A percentile compares a stretch with the other conserved stretches of the same genome.
Evolutionary conservation across 2,888 invertebrate species (phyloP).

Genomic region (Hirtodrosophila confusa): DNA sequence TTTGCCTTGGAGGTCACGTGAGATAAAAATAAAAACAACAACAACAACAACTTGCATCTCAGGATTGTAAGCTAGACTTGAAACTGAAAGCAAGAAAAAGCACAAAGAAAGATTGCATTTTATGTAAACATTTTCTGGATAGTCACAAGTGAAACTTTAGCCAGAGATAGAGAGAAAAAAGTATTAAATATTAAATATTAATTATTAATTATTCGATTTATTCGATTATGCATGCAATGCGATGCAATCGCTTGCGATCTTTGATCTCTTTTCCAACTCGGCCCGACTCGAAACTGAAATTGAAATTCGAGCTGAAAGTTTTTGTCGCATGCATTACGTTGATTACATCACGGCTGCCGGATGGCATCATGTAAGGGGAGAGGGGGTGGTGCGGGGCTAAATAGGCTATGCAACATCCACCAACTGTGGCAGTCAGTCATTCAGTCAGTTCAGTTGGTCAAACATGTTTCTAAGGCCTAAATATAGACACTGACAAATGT

Average conservation of each 20-base stretch:
- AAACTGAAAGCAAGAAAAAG: slow-evolving; percentile 27
- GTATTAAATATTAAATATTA: slow-evolving; percentile 42
- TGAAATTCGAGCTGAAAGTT: slow-evolving; percentile 75
- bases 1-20: slow-evolving; percentile 75
- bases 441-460: slow-evolving; percentile 80
- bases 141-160: slow-evolving; percentile 41
- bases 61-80: slow-evolving; percentile 41
- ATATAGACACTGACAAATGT: slow-evolving; percentile 70
- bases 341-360: slow-evolving; percentile 67
- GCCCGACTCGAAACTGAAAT: slow-evolving; percentile 48
- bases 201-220: slow-evolving; percentile 60
- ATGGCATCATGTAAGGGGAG: slow-evolving; percentile 9
- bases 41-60: not conserved
- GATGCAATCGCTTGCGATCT: slow-evolving; percentile 65
- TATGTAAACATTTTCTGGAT: slow-evolving; percentile 50
- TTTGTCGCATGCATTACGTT: slow-evolving; percentile 76
- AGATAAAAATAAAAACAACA: slow-evolving; percentile 49
- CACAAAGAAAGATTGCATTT: slow-evolving; percentile 22
- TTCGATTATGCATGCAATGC: slow-evolving; percentile 68
- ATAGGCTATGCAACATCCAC: slow-evolving; percentile 48
- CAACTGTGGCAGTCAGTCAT: slow-evolving; percentile 78
- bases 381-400: slow-evolving; percentile 9
- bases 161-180: slow-evolving; percentile 9
- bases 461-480: slow-evolving; percentile 73
- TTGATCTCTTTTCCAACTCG: slow-evolving; percentile 56